A percentile compares a stretch with the other conserved stretches of the same genome.
Conservation (phyloP, 2,888 invertebrate species). For the Drosophila subquinaria region DNA sequence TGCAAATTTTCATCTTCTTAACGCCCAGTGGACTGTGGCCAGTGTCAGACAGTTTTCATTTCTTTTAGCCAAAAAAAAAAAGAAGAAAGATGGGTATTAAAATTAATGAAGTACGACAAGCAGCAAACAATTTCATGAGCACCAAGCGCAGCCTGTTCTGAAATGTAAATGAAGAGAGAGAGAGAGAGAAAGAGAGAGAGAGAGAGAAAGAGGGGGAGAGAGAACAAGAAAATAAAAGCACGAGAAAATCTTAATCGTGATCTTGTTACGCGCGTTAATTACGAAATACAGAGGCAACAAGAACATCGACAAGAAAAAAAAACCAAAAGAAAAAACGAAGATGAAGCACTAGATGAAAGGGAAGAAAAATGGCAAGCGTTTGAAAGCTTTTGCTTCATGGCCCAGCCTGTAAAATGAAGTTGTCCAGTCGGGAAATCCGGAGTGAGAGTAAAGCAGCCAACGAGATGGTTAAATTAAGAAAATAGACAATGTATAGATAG, state of each 20-base stretch:
- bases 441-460: constrained; percentile 4
- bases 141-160: constrained; percentile 17
- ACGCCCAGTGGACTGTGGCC: constrained; percentile 36
- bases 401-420: constrained; percentile 61
- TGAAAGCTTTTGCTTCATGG: constrained; percentile 47
- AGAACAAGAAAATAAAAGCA: constrained; percentile 4
- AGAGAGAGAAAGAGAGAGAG: background rate
- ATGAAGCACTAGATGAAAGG: background rate
- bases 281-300: constrained; percentile 61
- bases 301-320: constrained; percentile 14
- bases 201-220: background rate
- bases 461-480: constrained; percentile 63
- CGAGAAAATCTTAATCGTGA: constrained; percentile 79
- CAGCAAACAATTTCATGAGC: constrained; percentile 26
- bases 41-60: constrained; percentile 52
- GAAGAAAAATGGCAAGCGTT: constrained; percentile 34
- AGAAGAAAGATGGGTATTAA: constrained; percentile 52
- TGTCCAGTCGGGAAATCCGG: constrained; percentile 32
- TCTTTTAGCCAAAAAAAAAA: constrained; percentile 25
- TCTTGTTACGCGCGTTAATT: constrained; percentile 85
- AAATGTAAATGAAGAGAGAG: constrained; percentile 14
- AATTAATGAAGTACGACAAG: constrained; percentile 73
- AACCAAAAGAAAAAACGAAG: constrained; percentile 9
- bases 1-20: constrained; percentile 68
- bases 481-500: constrained; percentile 69